Evolutionary conservation across 2,113 vertebrate species (phyloP).

Genomic region (Tachycineta bicolor): DNA sequence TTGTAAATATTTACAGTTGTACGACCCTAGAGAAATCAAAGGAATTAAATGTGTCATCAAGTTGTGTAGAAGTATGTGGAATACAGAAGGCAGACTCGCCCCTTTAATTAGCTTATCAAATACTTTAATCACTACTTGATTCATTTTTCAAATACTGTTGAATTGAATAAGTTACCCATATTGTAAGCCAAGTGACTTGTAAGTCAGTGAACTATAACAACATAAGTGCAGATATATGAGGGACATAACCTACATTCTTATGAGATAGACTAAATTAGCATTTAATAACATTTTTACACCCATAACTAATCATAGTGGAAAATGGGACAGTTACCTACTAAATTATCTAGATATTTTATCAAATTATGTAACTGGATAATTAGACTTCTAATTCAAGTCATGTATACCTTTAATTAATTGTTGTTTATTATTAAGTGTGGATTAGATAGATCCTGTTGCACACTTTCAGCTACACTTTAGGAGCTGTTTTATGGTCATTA

Average conservation of each 20-base stretch:
- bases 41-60: background rate
- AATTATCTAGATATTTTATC: constrained; percentile 22
- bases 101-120: background rate
- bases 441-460: background rate
- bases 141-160: background rate
- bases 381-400: constrained; percentile 2
- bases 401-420: constrained; percentile 41
- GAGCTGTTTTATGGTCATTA: background rate
- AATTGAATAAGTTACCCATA: background rate
- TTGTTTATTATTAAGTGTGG: constrained; percentile 14
- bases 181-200: background rate
- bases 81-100: background rate
- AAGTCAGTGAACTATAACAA: background rate
- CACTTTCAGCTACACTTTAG: background rate
- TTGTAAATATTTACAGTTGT: background rate
- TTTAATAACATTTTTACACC: constrained; percentile 41
- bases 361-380: constrained; percentile 52
- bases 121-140: background rate
- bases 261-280: constrained; percentile 20
- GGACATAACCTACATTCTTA: constrained; percentile 21
- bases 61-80: background rate
- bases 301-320: constrained; percentile 43
- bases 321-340: background rate
- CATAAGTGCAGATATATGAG: background rate
- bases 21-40: background rate